These are phyloP conservation scores for Centruroides sculpturatus DNA, from an alignment of 1,140 invertebrate species.

Conservation along the genomic window DNA sequence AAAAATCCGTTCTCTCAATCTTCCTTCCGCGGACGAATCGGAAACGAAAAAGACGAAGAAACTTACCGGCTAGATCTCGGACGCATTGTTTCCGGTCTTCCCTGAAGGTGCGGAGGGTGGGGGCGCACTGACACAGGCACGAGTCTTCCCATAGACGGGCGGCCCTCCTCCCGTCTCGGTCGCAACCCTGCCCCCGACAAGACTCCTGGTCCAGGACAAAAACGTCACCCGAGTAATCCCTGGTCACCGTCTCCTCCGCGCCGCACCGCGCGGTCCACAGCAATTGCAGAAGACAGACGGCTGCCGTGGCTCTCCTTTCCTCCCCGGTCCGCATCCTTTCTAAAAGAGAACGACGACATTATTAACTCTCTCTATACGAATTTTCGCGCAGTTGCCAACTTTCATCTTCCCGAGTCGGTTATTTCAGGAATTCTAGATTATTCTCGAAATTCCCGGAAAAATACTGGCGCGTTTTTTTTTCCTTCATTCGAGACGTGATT, in stretches of 20 bases:
- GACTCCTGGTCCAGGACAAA: slow-evolving; percentile 1
- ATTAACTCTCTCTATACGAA: no score
- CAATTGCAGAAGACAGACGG: no score
- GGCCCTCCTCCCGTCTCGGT: background rate
- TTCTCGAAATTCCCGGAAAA: no score
- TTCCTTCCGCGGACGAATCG: slow-evolving; percentile 9
- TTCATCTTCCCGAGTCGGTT: no score
- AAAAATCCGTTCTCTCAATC: slow-evolving; percentile 22
- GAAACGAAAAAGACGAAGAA: background rate
- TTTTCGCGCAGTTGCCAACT: no score
- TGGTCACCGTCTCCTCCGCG: background rate
- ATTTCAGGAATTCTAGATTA: no score
- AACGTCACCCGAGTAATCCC: slow-evolving; percentile 15
- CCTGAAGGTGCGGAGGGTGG: slow-evolving; percentile 43
- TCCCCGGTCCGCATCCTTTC: no score
- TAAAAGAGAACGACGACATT: no score
- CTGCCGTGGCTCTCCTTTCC: no score
- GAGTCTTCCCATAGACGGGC: slow-evolving; percentile 7
- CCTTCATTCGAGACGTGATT: no score
- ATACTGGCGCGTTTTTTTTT: no score
- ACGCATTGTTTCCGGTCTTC: slow-evolving; percentile 54
- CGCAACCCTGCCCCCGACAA: background rate
- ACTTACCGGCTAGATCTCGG: slow-evolving; percentile 50
- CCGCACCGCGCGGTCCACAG: no score
- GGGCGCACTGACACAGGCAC: slow-evolving; percentile 42